phyloP scores from a whole-genome alignment of 2,888 invertebrate genomes.

The Cyaniris semiargus region DNA sequence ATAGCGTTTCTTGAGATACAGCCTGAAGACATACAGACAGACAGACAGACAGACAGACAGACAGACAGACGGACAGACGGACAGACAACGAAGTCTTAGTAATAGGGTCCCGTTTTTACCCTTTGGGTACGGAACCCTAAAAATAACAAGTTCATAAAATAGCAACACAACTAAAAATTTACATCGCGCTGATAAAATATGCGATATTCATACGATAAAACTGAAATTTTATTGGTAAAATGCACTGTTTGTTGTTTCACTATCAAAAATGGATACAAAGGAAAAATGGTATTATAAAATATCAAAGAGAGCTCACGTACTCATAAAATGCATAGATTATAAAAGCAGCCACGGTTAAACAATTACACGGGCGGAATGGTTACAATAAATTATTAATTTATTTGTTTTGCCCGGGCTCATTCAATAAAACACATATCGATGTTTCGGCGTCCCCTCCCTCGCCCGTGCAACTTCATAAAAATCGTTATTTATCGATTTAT shows the following conservation, averaged over 20 bases:
- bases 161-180: background rate
- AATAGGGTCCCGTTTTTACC: too few species aligned
- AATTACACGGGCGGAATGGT: slow-evolving; percentile 29
- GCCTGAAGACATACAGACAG: too few species aligned
- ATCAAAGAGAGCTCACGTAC: slow-evolving; percentile 10
- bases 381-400: slow-evolving; percentile 30
- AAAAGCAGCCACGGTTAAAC: slow-evolving; percentile 30
- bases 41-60: too few species aligned
- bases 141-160: background rate
- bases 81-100: too few species aligned
- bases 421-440: slow-evolving; percentile 19
- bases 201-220: slow-evolving; percentile 5
- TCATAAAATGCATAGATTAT: slow-evolving; percentile 30
- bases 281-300: slow-evolving; percentile 6
- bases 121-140: too few species aligned
- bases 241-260: slow-evolving; percentile 5
- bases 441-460: slow-evolving; percentile 6
- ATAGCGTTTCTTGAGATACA: too few species aligned
- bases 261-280: background rate
- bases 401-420: slow-evolving; percentile 31
- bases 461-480: slow-evolving; percentile 25
- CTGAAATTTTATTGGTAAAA: background rate
- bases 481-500: slow-evolving; percentile 29
- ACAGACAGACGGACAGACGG: too few species aligned
- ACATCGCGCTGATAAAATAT: background rate